phyloP scores from a whole-genome alignment of 2,888 invertebrate species.

The Lepetodrilus schrolli region DNA sequence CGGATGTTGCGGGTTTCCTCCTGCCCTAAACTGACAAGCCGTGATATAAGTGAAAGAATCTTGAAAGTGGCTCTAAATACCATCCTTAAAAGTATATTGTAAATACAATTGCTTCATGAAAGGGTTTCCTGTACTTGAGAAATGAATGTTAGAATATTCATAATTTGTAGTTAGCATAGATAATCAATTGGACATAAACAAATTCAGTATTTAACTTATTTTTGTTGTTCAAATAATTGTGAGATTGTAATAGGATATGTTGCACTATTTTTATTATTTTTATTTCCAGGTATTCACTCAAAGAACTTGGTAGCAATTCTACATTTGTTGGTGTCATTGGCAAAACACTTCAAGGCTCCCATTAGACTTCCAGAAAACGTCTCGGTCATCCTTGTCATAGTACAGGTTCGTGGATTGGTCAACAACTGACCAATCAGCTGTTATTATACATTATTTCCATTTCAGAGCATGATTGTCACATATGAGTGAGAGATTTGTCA shows the following conservation, averaged over 20 bases:
- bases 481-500: not conserved
- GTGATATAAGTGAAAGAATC: no score
- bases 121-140: no score
- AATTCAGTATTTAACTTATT: not conserved
- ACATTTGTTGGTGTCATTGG: slow-evolving; percentile 93
- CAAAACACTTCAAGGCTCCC: slow-evolving; percentile 93
- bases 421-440: no score
- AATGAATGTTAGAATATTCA: no score
- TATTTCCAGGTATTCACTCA: slow-evolving; percentile 83
- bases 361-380: slow-evolving; percentile 97
- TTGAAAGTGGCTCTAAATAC: no score
- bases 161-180: no score
- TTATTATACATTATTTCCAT: no score
- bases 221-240: not conserved
- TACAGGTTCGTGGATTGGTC: slow-evolving; percentile 79
- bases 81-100: no score
- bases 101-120: no score
- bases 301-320: slow-evolving; percentile 97
- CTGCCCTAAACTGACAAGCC: no score
- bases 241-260: not conserved
- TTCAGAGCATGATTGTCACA: no score
- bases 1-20: no score
- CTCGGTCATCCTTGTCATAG: slow-evolving; percentile 92
- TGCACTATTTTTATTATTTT: not conserved
- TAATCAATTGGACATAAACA: not conserved